These are phyloP conservation scores for Hecatera dysodea DNA, from an alignment of 2,888 invertebrate genomes.

Conservation along the genomic window DNA sequence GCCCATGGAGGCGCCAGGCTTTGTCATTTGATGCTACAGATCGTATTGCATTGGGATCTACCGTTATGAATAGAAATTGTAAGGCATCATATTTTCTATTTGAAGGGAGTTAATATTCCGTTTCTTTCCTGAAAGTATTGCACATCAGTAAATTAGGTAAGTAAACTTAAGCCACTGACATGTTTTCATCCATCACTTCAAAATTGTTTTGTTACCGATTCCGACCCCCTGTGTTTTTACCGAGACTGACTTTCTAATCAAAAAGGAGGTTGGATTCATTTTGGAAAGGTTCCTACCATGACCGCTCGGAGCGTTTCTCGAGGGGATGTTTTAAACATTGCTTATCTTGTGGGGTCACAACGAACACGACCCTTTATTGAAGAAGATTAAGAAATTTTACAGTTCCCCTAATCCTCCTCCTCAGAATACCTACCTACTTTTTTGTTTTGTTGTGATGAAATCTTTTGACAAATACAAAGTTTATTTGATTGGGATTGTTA, in stretches of 20 bases:
- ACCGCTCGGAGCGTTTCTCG: conserved; percentile 23
- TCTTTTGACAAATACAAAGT: background rate
- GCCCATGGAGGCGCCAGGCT: conserved; percentile 74
- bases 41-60: conserved; percentile 72
- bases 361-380: conserved; percentile 36
- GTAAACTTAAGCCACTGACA: background rate
- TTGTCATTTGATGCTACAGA: conserved; percentile 82
- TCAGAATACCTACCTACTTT: background rate
- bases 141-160: background rate
- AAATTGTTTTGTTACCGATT: background rate
- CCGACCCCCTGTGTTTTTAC: conserved; percentile 3
- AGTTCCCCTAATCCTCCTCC: conserved; percentile 2
- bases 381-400: conserved; percentile 30
- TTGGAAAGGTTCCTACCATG: conserved; percentile 25
- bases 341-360: conserved; percentile 32
- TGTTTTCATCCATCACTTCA: background rate
- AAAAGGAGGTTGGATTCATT: conserved; percentile 23
- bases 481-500: background rate
- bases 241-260: conserved; percentile 33
- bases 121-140: conserved; percentile 9
- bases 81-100: conserved; percentile 49
- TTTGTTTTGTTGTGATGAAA: background rate
- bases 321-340: conserved; percentile 52
- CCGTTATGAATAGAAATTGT: conserved; percentile 74
- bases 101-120: conserved; percentile 24